Conservation (phyloP, 2,888 invertebrate genomes). For the Chalcis sispes region DNA sequence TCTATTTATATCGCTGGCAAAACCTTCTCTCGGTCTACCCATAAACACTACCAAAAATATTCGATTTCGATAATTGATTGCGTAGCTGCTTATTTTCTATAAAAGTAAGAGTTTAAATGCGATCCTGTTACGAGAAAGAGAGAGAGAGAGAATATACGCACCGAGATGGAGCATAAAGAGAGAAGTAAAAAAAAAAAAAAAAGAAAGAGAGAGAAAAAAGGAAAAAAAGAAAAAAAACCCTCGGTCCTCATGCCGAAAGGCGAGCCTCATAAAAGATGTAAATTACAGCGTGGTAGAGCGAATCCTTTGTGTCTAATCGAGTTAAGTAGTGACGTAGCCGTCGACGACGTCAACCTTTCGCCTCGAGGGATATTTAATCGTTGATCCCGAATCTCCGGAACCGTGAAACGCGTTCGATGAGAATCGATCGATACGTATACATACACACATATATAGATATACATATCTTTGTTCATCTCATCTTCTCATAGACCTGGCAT, state of each 20-base stretch:
- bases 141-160: no score
- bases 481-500: no score
- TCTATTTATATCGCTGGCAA: conserved; percentile 15
- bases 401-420: no score
- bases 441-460: no score
- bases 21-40: background rate
- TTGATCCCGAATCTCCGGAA: conserved; percentile 10
- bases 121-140: no score
- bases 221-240: background rate
- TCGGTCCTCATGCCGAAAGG: conserved; percentile 1
- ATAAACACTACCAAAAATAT: conserved; percentile 12
- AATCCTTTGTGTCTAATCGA: conserved; percentile 51
- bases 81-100: conserved; percentile 38
- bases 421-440: no score
- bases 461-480: no score
- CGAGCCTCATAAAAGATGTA: conserved; percentile 41
- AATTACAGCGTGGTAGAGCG: conserved; percentile 43
- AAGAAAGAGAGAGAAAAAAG: background rate
- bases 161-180: no score
- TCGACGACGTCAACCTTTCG: conserved; percentile 43
- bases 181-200: background rate
- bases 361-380: conserved; percentile 44
- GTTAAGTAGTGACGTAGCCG: conserved; percentile 47
- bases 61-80: conserved; percentile 39
- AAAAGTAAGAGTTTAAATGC: conserved; percentile 18